Evolutionary conservation across 2,113 vertebrate genomes (phyloP), one percentile per base, ranked within the genome.

Genomic region (Passer montanus): DNA sequence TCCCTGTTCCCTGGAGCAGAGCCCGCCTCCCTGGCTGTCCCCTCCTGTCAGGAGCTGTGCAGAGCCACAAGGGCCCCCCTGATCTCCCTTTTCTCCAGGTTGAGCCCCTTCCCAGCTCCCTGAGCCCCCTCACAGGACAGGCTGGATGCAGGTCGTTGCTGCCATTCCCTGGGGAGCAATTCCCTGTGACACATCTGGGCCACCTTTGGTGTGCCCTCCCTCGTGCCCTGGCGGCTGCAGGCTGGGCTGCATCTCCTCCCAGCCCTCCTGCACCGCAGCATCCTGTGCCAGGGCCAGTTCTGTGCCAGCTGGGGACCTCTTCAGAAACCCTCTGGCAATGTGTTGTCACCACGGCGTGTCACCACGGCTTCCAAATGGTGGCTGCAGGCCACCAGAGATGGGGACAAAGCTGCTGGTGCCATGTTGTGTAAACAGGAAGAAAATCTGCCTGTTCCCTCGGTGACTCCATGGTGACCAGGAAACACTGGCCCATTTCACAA

Each of bases 361-460:
- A 59, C 52, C 11, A 30, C 5, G 2, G 74, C 80, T 72, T 20
- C 37, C 5, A n/a, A 39, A 41, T 0, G 18, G 67, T 24, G 78
- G 41, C 87, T 72, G 47, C 82, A 56, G 78, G 14, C 85, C 79
- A 67, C 47, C 55, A 62, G 67, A 10, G 63, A 46, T 30, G 76
- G 84, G 93, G 83, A 70, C 52, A 79, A 55, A 67, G 94, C 83
- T 55, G 43, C 68, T 55, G 87, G 59, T 50, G 89, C 70, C 83
- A 73, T 59, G 80, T 64, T 72, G 18, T 43, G 81, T 91, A 91
- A 94, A 96, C 90, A 90, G 85, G 92, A 95, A 94, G 78, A 86
- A 94, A 90, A 95, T 39, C 81, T 3, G 52, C 59, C 79, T 13
- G 96, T 93, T 95, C 91, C 87, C 94, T 55, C 67, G 86, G 94